Conservation (phyloP, 2,888 invertebrate species). For the Rhabditoides inermis region DNA sequence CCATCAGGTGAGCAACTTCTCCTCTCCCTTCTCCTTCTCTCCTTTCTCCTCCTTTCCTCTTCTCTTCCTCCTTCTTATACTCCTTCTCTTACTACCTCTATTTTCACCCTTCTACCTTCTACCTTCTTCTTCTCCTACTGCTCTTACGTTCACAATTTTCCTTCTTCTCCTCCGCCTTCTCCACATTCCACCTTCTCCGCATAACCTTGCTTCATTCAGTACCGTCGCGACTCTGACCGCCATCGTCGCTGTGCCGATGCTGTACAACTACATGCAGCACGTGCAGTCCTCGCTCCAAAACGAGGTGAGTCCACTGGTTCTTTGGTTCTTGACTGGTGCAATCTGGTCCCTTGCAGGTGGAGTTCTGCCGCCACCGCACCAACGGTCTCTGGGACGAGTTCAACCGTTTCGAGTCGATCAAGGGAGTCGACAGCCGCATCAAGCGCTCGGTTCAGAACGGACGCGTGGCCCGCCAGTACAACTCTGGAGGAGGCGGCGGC, state of each 20-base stretch:
- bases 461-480: no score
- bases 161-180: no score
- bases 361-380: constrained; percentile 39
- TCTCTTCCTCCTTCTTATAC: not conserved
- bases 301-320: no score
- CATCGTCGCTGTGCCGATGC: constrained; percentile 48
- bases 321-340: no score
- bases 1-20: constrained; percentile 1
- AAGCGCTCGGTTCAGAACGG: no score
- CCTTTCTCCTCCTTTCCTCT: not conserved
- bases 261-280: constrained; percentile 50
- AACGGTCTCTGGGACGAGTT: constrained; percentile 41
- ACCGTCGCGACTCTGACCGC: constrained; percentile 47
- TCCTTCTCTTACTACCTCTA: not conserved
- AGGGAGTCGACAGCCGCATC: constrained; percentile 23
- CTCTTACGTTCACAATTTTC: no score
- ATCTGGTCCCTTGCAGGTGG: constrained; percentile 21
- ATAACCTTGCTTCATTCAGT: not conserved
- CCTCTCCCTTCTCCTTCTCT: not conserved
- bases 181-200: not conserved
- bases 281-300: constrained; percentile 47
- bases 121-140: not conserved
- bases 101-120: constrained; percentile 6
- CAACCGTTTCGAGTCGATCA: constrained; percentile 28
- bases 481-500: no score